phyloP scores from a whole-genome alignment of 2,113 vertebrate species.

The Pelmatolapia mariae region DNA sequence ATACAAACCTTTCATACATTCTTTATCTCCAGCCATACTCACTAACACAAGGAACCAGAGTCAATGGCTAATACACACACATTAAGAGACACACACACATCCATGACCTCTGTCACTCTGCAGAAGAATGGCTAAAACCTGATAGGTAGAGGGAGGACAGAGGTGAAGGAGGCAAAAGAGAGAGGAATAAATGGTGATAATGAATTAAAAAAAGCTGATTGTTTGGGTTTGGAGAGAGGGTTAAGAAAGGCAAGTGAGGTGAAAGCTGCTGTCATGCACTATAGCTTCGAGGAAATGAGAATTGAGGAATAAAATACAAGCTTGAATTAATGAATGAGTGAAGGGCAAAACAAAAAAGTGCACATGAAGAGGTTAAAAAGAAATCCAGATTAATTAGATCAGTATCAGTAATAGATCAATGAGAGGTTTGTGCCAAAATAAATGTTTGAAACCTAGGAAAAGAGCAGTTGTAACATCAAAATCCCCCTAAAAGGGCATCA shows the following conservation, averaged over 20 bases:
- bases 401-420: not conserved
- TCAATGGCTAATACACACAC: not conserved
- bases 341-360: not conserved
- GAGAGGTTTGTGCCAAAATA: not conserved
- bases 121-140: not conserved
- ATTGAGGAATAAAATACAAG: not conserved
- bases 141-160: slow-evolving; percentile 3
- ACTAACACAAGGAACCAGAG: slow-evolving; percentile 9
- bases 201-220: not conserved
- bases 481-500: not conserved
- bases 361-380: not conserved
- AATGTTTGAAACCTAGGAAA: not conserved
- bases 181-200: slow-evolving; percentile 3
- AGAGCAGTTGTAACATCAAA: slow-evolving; percentile 6
- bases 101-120: not conserved
- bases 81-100: not conserved
- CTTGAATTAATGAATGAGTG: not conserved
- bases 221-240: not conserved
- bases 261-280: not conserved
- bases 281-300: not conserved
- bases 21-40: slow-evolving; percentile 44
- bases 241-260: not conserved
- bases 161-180: not conserved
- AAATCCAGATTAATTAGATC: not conserved
- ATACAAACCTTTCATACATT: slow-evolving; percentile 33